phyloP scores from a whole-genome alignment of 2,888 invertebrate genomes.

The Scaptodrosophila latifasciaeformis region DNA sequence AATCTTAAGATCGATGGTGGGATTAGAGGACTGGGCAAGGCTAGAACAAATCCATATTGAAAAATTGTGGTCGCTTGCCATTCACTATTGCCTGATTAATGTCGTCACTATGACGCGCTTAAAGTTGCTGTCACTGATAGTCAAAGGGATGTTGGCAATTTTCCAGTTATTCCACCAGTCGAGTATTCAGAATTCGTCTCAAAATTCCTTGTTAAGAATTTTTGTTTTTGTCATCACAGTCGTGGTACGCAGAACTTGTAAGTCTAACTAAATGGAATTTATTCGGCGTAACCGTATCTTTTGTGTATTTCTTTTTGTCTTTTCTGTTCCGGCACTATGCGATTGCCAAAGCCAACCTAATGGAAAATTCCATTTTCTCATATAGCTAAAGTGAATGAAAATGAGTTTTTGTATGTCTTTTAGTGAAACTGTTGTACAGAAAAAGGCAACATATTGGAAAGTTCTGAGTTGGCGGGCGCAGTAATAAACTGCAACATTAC shows the following conservation, averaged over 20 bases:
- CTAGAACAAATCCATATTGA: too few species aligned
- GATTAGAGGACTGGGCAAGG: too few species aligned
- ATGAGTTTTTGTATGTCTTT: background rate
- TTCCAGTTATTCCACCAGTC: background rate
- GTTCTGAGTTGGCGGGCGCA: conserved; percentile 1
- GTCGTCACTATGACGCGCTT: conserved; percentile 4
- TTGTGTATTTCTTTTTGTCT: background rate
- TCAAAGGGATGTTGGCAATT: conserved; percentile 6
- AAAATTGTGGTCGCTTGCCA: background rate
- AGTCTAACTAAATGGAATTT: conserved; percentile 49
- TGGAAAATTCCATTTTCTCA: conserved; percentile 54
- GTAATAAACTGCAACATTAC: conserved; percentile 28
- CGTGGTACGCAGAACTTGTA: conserved; percentile 23
- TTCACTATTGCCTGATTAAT: background rate
- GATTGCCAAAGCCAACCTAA: conserved; percentile 54
- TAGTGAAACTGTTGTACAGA: conserved; percentile 3
- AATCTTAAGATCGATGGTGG: too few species aligned
- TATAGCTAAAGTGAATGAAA: background rate
- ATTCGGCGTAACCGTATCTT: conserved; percentile 18
- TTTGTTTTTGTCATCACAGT: conserved; percentile 13
- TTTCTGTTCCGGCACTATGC: conserved; percentile 24
- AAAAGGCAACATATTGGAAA: conserved; percentile 6
- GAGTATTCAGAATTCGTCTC: too few species aligned
- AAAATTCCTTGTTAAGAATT: too few species aligned
- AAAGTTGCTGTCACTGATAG: background rate